These are phyloP conservation scores for Empidonax alnorum DNA, from an alignment of 2,113 vertebrate species.

Conservation along the genomic window DNA sequence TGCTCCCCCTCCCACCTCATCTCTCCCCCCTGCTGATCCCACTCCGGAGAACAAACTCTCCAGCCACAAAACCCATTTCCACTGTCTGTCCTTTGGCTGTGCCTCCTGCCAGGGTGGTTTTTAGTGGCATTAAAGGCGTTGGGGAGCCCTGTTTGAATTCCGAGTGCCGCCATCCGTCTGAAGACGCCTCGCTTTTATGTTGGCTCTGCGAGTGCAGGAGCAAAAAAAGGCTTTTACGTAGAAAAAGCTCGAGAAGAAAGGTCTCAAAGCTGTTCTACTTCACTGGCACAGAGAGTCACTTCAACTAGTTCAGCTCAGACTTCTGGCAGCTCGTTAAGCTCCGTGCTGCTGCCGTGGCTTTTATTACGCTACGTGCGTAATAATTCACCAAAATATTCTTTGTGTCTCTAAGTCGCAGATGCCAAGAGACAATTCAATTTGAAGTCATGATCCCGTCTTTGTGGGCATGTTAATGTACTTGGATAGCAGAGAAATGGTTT, in stretches of 20 bases:
- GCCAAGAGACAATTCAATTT: not conserved
- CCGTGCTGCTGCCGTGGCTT: not conserved
- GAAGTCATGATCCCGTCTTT: not conserved
- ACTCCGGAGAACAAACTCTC: fast-evolving
- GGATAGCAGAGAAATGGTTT: not conserved
- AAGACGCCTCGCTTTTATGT: not conserved
- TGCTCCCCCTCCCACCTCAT: not conserved
- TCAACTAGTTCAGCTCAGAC: not conserved
- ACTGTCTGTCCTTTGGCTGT: not conserved
- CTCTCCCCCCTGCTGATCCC: not conserved
- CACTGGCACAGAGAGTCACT: slow-evolving; percentile 4
- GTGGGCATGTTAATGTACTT: not conserved
- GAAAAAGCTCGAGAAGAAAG: slow-evolving; percentile 1
- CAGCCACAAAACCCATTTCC: not conserved
- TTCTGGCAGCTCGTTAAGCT: slow-evolving; percentile 18
- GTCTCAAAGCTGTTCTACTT: slow-evolving; percentile 24
- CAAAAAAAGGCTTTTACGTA: not conserved
- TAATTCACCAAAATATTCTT: not conserved
- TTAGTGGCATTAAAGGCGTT: not conserved
- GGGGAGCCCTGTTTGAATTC: not conserved
- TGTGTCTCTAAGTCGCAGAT: not conserved
- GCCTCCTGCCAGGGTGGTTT: not conserved
- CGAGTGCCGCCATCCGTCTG: not conserved
- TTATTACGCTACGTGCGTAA: not conserved
- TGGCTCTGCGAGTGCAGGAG: not conserved